Percentiles rank a stretch among this genome's conserved stretches.
phyloP scores from a whole-genome alignment of 2,113 vertebrate species.

The Halichoeres trimaculatus region DNA sequence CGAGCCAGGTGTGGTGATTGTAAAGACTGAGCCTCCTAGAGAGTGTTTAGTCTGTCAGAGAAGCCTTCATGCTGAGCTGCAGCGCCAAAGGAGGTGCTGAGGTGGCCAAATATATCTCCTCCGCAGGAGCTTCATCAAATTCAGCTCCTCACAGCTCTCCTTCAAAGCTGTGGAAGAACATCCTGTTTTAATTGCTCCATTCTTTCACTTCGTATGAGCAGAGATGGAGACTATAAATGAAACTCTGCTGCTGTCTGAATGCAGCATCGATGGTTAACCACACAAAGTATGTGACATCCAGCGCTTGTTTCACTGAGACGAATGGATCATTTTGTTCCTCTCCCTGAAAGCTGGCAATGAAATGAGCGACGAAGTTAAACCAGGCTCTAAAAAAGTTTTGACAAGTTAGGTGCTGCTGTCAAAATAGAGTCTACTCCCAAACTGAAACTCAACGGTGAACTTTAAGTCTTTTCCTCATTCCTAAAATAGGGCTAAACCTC shows the following conservation, averaged over 20 bases:
- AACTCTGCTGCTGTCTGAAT: neutral
- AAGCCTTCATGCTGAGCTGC: conserved; percentile 34
- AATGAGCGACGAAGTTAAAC: neutral
- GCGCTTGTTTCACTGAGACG: neutral
- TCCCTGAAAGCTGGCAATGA: too few relatives aligned
- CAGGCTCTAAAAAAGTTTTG: neutral
- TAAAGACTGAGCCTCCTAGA: conserved; percentile 3
- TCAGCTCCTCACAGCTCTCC: conserved; percentile 19
- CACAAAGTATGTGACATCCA: neutral
- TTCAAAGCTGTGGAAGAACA: conserved; percentile 30
- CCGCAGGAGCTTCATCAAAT: conserved; percentile 31
- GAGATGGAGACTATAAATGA: neutral
- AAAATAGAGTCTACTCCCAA: neutral
- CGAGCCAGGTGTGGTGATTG: conserved; percentile 1
- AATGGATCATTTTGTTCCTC: neutral
- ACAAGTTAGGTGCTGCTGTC: neutral
- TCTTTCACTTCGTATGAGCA: neutral
- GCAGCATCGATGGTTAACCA: too few relatives aligned
- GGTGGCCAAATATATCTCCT: conserved; percentile 56
- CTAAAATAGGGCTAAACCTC: too few relatives aligned
- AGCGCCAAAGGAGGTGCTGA: conserved; percentile 42
- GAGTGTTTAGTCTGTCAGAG: conserved; percentile 26
- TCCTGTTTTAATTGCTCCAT: conserved; percentile 7
- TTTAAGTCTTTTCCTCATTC: too few relatives aligned
- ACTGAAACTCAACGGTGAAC: too few relatives aligned